A percentile compares a stretch with the other conserved stretches of the same genome.
Conservation (phyloP, 2,888 invertebrate species). For the Erynnis tages region DNA sequence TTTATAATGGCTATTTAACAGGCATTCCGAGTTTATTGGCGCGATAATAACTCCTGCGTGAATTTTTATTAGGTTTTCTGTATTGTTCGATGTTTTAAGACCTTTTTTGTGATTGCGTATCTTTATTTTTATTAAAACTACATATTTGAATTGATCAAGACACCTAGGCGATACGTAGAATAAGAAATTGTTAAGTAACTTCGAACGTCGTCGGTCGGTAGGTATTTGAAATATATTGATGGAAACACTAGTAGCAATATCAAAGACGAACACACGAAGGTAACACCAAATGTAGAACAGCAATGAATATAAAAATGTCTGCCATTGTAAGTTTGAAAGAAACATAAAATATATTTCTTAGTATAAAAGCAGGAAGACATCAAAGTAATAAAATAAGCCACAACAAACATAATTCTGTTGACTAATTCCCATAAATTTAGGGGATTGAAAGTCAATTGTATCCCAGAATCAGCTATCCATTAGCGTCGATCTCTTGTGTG, state of each 20-base stretch:
- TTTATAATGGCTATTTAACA: conserved; percentile 49
- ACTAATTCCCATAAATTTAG: conserved; percentile 18
- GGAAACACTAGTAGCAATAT: too few species aligned
- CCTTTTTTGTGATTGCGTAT: not conserved
- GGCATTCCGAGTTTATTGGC: conserved; percentile 38
- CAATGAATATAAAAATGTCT: too few species aligned
- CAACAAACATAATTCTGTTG: conserved; percentile 4
- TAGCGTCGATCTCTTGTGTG: conserved; percentile 21
- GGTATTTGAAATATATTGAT: too few species aligned
- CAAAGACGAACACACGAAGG: too few species aligned
- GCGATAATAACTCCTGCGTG: conserved; percentile 30
- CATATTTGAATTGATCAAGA: too few species aligned
- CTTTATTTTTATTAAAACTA: too few species aligned
- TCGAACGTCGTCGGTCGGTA: too few species aligned
- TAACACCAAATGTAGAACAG: too few species aligned
- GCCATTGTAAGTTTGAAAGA: too few species aligned
- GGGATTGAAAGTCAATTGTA: conserved; percentile 24
- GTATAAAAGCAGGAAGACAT: not conserved
- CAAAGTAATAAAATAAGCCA: not conserved
- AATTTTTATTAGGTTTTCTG: conserved; percentile 14
- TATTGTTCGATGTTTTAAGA: not conserved
- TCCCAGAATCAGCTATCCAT: conserved; percentile 24
- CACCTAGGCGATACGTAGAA: too few species aligned
- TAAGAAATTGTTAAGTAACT: too few species aligned
- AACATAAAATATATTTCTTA: not conserved